Percentiles rank a stretch among this genome's conserved stretches.
phyloP scores from a whole-genome alignment of 2,888 invertebrate genomes.

The Pammene fasciana region DNA sequence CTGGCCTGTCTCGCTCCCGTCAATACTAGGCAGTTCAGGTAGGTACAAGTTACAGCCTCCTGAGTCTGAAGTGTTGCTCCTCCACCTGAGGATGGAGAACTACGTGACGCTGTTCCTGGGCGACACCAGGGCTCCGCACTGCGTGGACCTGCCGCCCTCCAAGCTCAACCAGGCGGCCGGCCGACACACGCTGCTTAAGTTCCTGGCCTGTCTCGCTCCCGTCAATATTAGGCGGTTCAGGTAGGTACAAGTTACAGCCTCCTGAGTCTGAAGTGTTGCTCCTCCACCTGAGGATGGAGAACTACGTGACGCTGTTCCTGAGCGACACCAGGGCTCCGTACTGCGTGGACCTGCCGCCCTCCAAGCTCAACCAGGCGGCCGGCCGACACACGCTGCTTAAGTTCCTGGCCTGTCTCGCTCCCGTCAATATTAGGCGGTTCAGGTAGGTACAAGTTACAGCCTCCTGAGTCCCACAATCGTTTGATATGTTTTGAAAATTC shows the following conservation, averaged over 20 bases:
- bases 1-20: conserved; percentile 65
- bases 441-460: conserved; percentile 48
- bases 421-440: conserved; percentile 61
- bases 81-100: conserved; percentile 82
- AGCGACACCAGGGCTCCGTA: conserved; percentile 78
- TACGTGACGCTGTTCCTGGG: conserved; percentile 85
- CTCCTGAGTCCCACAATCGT: too few species aligned
- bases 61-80: too few species aligned
- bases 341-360: conserved; percentile 74
- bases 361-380: conserved; percentile 41
- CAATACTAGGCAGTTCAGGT: conserved; percentile 64
- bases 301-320: conserved; percentile 84
- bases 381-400: conserved; percentile 64
- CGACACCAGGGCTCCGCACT: conserved; percentile 73
- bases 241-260: conserved; percentile 43
- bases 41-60: not conserved
- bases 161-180: conserved; percentile 37
- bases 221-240: conserved; percentile 61
- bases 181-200: conserved; percentile 64
- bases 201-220: conserved; percentile 65
- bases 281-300: conserved; percentile 82
- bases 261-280: too few species aligned
- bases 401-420: conserved; percentile 64
- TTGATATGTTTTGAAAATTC: too few species aligned
- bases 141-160: conserved; percentile 72